Conservation (phyloP, 2,797 vertebrate species). For the Acipenser ruthenus region DNA sequence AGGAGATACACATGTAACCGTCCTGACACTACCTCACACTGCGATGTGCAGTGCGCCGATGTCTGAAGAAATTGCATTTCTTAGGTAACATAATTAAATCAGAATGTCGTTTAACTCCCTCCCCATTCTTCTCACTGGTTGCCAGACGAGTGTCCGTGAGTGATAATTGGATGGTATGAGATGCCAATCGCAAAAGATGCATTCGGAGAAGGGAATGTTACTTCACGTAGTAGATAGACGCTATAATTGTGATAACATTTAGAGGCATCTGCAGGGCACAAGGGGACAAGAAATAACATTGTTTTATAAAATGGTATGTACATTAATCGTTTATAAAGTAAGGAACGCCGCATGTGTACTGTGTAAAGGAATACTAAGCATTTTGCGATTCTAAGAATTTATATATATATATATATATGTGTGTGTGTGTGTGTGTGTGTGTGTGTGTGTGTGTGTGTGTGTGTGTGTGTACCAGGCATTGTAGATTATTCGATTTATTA, state of each 20-base stretch:
- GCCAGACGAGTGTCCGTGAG: fast-evolving
- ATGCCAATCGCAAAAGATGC: slow-evolving; percentile 32
- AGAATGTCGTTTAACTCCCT: neutral
- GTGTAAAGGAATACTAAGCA: no score
- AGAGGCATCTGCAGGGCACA: slow-evolving; percentile 27
- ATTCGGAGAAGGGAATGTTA: slow-evolving; percentile 33
- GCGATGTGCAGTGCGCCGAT: no score
- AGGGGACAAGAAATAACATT: slow-evolving; percentile 24
- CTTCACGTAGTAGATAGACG: slow-evolving; percentile 38
- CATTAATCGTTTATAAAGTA: slow-evolving; percentile 11
- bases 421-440: no score
- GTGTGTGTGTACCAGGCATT: no score
- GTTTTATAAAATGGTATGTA: slow-evolving; percentile 30
- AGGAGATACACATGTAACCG: no score
- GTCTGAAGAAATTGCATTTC: no score
- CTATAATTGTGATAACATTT: slow-evolving; percentile 38
- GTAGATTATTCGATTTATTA: no score
- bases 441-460: no score
- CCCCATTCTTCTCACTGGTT: slow-evolving; percentile 30
- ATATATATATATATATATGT: no score
- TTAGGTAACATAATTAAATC: no score
- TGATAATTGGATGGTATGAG: slow-evolving; percentile 41
- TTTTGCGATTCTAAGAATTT: no score
- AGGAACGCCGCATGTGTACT: neutral
- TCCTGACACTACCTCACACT: no score